Base-by-base conservation (phyloP, 2,797 vertebrate genomes). In the Spea hammondii region DNA sequence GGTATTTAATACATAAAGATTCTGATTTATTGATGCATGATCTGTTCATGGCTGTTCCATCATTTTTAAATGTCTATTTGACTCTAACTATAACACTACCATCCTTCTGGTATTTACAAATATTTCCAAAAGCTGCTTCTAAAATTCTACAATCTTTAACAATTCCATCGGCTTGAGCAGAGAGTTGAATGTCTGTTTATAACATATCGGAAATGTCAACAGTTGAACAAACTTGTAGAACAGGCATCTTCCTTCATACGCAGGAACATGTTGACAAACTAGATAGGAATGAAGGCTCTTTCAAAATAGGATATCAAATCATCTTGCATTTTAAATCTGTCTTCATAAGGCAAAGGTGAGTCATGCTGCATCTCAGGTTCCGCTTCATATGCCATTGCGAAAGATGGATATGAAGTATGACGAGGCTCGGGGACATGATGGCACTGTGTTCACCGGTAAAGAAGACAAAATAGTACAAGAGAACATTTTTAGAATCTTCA, bases 231-330 rank as follows among this genome's bases (percentile, higher is more conserved):
- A 62, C n/a, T 62, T 9, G 32, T 6, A 62, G 59, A 17, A 59
- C 59, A 17, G 6, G 59, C 14, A 11, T 62, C 14, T 0, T 32
- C n/a, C 4, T 10, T 62, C 59, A 62, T 32, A 62, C 8, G 44
- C 47, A 64, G 57, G 47, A 73, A 62, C 72, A 50, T 64, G 59
- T 48, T 73, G 46, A 12, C 47, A 73, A 73, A 64, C 13, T n/a
- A 55, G 44, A 62, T 46, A 65, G 6, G 32, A 45, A 65, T 45
- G 32, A 65, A 44, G n/a, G 45, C 64, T 7, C 64, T 65, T 65
- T 65, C 5, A 45, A 65, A 66, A 66, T 72, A 48, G n/a, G 44
- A 60, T 46, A 72, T 60, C 70, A 60, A 71, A 57, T 72, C 55
- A 72, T 60, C 53, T 59, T 14, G 60, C 12, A 54, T 72, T 53